Conservation (phyloP, 1,140 invertebrate species). For the Eriosoma lanigerum region DNA sequence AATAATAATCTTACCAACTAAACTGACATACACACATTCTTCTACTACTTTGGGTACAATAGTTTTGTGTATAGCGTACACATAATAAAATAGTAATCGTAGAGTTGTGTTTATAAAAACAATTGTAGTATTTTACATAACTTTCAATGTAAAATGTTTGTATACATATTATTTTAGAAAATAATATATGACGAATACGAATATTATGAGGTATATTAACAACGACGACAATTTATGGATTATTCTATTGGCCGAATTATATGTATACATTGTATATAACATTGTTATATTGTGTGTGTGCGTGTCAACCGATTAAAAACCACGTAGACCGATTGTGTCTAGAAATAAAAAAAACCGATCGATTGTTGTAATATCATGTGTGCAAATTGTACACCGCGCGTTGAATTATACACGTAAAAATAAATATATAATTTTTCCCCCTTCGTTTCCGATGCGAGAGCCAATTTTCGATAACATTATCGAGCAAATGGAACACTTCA, state of each 20-base stretch:
- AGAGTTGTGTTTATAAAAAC: too few species aligned
- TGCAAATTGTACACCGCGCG: not conserved
- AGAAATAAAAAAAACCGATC: conserved; percentile 11
- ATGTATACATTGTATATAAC: too few species aligned
- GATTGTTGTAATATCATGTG: conserved; percentile 6
- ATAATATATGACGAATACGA: too few species aligned
- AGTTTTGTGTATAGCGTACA: too few species aligned
- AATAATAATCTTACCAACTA: too few species aligned
- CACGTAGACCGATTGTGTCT: not conserved
- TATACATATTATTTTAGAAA: too few species aligned
- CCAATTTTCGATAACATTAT: conserved; percentile 36
- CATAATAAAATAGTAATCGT: too few species aligned
- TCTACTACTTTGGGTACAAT: too few species aligned
- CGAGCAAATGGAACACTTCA: conserved; percentile 13
- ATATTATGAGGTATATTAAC: not conserved
- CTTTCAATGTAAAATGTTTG: too few species aligned
- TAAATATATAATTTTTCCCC: conserved; percentile 17
- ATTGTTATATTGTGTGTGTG: not conserved
- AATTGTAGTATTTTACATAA: too few species aligned
- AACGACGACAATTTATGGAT: not conserved
- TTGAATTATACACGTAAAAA: conserved; percentile 23
- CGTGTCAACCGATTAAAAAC: conserved; percentile 6
- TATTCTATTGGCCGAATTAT: not conserved
- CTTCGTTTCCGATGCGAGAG: not conserved
- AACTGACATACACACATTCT: too few species aligned